Evolutionary conservation across 2,888 invertebrate genomes (phyloP).

Genomic region (Chloroclysta siterata): DNA sequence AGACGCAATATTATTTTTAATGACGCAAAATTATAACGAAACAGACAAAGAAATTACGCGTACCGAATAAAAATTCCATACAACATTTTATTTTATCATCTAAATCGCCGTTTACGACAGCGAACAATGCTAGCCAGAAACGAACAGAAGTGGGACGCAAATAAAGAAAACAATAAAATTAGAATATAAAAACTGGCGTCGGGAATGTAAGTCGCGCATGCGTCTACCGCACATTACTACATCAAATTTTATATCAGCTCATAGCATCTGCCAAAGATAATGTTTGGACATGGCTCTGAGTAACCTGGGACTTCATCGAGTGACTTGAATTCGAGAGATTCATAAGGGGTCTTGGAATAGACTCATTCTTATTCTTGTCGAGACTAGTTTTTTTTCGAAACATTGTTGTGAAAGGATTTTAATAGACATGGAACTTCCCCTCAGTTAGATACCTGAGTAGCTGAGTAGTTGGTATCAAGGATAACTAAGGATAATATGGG

Average conservation of each 20-base stretch:
- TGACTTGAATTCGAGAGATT: not conserved
- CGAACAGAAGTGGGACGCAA: slow-evolving; percentile 85
- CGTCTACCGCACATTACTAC: slow-evolving; percentile 64
- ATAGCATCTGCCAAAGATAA: slow-evolving; percentile 13
- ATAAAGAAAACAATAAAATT: slow-evolving; percentile 86
- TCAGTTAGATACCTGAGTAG: too few relatives aligned
- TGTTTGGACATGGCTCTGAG: not conserved
- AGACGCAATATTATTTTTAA: slow-evolving; percentile 47
- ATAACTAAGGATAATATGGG: too few relatives aligned
- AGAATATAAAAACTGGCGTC: slow-evolving; percentile 82
- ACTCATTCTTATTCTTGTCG: too few relatives aligned
- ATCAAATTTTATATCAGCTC: slow-evolving; percentile 67
- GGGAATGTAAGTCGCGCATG: slow-evolving; percentile 72
- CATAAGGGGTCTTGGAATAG: not conserved
- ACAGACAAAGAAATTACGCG: slow-evolving; percentile 64
- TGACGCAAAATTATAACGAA: slow-evolving; percentile 54
- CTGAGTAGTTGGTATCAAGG: too few relatives aligned
- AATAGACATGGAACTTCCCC: too few relatives aligned
- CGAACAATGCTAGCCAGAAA: slow-evolving; percentile 82
- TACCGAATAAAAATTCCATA: slow-evolving; percentile 72
- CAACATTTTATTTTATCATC: slow-evolving; percentile 84
- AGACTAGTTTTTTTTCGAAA: too few relatives aligned
- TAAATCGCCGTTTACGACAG: slow-evolving; percentile 83
- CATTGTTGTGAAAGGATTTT: too few relatives aligned
- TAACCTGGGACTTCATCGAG: not conserved